phyloP scores from a whole-genome alignment of 2,797 vertebrate species.

The Aldrovandia affinis region DNA sequence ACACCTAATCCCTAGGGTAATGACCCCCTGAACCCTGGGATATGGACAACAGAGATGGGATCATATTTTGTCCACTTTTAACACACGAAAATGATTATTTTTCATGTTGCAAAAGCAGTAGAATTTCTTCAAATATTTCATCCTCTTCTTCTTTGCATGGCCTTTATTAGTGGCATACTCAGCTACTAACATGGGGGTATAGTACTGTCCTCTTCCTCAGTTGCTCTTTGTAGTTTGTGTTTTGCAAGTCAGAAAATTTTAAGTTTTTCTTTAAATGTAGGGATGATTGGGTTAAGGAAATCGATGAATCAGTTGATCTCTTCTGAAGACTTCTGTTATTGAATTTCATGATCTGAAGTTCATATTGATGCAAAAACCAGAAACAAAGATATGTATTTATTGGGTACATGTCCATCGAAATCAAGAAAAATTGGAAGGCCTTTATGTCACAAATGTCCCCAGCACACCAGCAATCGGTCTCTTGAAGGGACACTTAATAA shows the following conservation, averaged over 20 bases:
- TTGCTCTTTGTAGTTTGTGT: slow-evolving; percentile 11
- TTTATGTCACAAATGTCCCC: no score
- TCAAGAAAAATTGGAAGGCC: no score
- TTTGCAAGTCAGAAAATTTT: background rate
- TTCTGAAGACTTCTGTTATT: no score
- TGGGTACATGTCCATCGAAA: no score
- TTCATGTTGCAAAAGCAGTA: background rate
- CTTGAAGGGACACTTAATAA: no score
- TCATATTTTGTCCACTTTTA: slow-evolving; percentile 7
- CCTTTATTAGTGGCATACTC: background rate
- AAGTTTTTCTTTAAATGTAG: background rate
- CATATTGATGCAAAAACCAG: no score
- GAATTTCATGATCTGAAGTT: no score
- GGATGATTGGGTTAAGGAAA: background rate
- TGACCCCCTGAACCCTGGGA: slow-evolving; percentile 26
- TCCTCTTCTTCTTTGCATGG: background rate
- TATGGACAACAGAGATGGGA: slow-evolving; percentile 14
- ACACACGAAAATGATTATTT: background rate
- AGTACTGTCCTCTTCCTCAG: slow-evolving; percentile 31
- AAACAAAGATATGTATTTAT: no score
- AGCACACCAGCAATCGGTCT: no score
- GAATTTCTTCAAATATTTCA: background rate
- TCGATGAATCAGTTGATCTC: no score
- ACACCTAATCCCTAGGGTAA: slow-evolving; percentile 55
- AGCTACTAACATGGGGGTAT: slow-evolving; percentile 4